Evolutionary conservation across 1,140 invertebrate genomes (phyloP), one percentile per base, ranked within the genome.

Genomic region (Ostrea denselamellosa): DNA sequence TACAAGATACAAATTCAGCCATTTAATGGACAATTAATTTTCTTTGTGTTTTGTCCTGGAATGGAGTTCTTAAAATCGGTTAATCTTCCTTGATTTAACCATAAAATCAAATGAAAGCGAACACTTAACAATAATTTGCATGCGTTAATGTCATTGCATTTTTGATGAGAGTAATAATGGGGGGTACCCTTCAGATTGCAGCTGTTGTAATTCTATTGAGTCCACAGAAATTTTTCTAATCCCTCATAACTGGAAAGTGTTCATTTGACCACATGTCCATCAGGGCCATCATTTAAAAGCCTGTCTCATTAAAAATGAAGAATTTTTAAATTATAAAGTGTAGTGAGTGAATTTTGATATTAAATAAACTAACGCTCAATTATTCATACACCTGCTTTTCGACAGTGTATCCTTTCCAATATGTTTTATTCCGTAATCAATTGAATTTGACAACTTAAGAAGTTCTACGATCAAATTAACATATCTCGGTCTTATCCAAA

Each of bases 401-500:
- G 22, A 8, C 12, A 22, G 65, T 71, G 65, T 71, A 71, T 71
- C 22, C 22, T 12, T 28, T 71, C 25, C 19, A 25, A 25, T 71
- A 7, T 25, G 22, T 25, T 28, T 71, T 71, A 71, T 71, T 71
- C 22, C n/a, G 65, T 71, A 71, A 71, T 71, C 65, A 71, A 71
- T 71, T 71, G 65, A 25, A 71, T 71, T 71, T 71, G 65, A 71
- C 65, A 71, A 71, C 65, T 71, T 71, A 71, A 71, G 65, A 71
- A 71, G 22, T 71, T 71, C 65, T 71, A 71, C 65, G 65, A 71
- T 71, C 65, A 71, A 71, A 71, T 71, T 71, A 71, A 71, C 65
- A 71, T 71, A 71, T 71, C 65, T 71, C 22, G 65, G 65, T 28
- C 65, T 71, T 10, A 25, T 71, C 22, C 65, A 28, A 25, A 10